Conservation (phyloP, 2,797 vertebrate genomes). For the Pantherophis vulpinus region DNA sequence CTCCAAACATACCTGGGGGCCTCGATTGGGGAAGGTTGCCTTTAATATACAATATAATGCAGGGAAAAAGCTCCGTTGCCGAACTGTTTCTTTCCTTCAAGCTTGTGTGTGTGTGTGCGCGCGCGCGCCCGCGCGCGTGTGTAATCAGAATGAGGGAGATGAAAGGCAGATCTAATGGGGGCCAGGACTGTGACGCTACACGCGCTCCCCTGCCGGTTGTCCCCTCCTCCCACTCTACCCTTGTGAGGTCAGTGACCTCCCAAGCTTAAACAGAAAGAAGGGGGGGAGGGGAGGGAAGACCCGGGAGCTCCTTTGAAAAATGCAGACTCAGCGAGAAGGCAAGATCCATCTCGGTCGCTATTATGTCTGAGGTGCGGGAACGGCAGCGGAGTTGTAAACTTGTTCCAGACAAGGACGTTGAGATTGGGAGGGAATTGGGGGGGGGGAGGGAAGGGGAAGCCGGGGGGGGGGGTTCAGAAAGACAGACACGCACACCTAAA, state of each 20-base stretch:
- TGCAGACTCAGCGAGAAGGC: background rate
- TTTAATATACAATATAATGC: background rate
- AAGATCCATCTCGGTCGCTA: background rate
- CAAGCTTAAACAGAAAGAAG: slow-evolving; percentile 30
- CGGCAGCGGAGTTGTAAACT: background rate
- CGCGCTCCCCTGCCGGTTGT: background rate
- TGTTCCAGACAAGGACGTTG: background rate
- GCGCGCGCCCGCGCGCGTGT: rapidly evolving
- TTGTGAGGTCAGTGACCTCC: background rate
- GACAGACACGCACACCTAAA: background rate
- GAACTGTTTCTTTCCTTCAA: background rate
- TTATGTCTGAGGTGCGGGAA: background rate
- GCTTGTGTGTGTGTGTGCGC: background rate
- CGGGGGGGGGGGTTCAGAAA: no score
- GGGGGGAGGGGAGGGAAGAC: background rate
- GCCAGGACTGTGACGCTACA: background rate
- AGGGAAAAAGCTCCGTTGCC: background rate
- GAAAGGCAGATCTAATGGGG: background rate
- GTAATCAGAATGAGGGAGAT: background rate
- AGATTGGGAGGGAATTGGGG: no score
- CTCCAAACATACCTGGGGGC: background rate
- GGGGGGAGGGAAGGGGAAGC: background rate
- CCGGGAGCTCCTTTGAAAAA: slow-evolving; percentile 11
- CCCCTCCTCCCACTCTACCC: background rate
- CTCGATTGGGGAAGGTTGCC: background rate